phyloP scores from a whole-genome alignment of 2,888 invertebrate genomes.

The Hybos culiciformis region DNA sequence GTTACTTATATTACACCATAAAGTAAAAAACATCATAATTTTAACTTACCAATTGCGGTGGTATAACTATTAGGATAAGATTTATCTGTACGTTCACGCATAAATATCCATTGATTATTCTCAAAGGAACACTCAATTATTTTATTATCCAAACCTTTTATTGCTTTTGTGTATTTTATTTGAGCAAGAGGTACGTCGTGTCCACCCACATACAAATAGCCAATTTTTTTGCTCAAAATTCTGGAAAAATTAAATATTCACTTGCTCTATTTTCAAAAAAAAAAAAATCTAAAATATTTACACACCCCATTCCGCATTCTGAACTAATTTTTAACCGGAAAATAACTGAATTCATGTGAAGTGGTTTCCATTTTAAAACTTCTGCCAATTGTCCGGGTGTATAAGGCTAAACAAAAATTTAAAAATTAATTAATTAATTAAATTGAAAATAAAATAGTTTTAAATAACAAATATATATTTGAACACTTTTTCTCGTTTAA shows the following conservation, averaged over 20 bases:
- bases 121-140: constrained; percentile 91
- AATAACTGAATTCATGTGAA: constrained; percentile 88
- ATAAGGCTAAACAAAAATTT: too few species aligned
- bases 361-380: constrained; percentile 97
- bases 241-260: constrained; percentile 39
- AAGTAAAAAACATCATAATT: too few species aligned
- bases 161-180: constrained; percentile 66
- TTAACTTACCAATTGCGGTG: constrained; percentile 60
- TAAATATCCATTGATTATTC: constrained; percentile 73
- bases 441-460: too few species aligned
- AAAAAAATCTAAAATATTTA: constrained; percentile 8
- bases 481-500: too few species aligned
- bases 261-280: too few species aligned
- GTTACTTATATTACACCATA: too few species aligned
- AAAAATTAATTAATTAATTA: too few species aligned
- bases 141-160: constrained; percentile 74
- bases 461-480: too few species aligned
- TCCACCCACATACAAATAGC: constrained; percentile 67
- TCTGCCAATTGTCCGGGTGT: constrained; percentile 64
- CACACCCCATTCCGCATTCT: constrained; percentile 59
- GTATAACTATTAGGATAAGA: constrained; percentile 80
- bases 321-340: constrained; percentile 74
- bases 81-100: constrained; percentile 94
- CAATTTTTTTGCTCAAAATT: constrained; percentile 51
- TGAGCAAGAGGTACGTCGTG: constrained; percentile 48